These are phyloP conservation scores for Lanius ludovicianus DNA, from an alignment of 2,113 vertebrate species.

Conservation along the genomic window DNA sequence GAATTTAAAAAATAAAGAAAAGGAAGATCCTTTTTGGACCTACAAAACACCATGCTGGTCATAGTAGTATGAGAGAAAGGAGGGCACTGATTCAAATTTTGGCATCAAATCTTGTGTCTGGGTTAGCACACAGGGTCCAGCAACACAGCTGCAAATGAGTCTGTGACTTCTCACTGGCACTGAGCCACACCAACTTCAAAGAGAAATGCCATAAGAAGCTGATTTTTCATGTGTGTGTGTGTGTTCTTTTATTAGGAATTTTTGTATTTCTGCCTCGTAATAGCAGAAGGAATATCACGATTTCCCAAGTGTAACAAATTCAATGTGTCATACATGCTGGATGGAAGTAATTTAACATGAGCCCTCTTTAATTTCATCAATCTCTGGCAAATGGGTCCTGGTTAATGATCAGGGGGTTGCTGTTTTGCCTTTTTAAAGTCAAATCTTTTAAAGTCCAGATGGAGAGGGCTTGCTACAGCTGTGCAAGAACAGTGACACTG, in stretches of 20 bases:
- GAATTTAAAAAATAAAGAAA: background rate
- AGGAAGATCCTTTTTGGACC: background rate
- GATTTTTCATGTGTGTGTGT: slow-evolving; percentile 57
- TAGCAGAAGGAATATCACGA: slow-evolving; percentile 31
- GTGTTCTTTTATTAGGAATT: slow-evolving; percentile 63
- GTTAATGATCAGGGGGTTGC: slow-evolving; percentile 45
- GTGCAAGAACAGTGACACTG: slow-evolving; percentile 25
- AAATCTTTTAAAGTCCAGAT: slow-evolving; percentile 65
- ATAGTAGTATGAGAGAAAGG: background rate
- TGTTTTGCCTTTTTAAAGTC: slow-evolving; percentile 46
- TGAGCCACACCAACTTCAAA: slow-evolving; percentile 60
- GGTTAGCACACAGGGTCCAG: slow-evolving; percentile 10
- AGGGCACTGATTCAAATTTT: background rate
- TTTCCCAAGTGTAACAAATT: slow-evolving; percentile 64
- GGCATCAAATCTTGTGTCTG: background rate
- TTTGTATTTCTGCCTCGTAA: slow-evolving; percentile 63
- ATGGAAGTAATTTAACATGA: slow-evolving; percentile 71
- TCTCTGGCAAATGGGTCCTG: slow-evolving; percentile 52
- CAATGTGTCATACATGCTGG: slow-evolving; percentile 55
- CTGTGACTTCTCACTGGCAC: slow-evolving; percentile 36
- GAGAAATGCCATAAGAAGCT: slow-evolving; percentile 40
- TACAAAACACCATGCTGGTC: background rate
- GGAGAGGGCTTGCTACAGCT: slow-evolving; percentile 60
- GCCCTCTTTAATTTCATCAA: slow-evolving; percentile 67
- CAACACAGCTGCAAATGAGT: background rate